phyloP scores from a whole-genome alignment of 1,140 invertebrate species.

The Temnothorax longispinosus region DNA sequence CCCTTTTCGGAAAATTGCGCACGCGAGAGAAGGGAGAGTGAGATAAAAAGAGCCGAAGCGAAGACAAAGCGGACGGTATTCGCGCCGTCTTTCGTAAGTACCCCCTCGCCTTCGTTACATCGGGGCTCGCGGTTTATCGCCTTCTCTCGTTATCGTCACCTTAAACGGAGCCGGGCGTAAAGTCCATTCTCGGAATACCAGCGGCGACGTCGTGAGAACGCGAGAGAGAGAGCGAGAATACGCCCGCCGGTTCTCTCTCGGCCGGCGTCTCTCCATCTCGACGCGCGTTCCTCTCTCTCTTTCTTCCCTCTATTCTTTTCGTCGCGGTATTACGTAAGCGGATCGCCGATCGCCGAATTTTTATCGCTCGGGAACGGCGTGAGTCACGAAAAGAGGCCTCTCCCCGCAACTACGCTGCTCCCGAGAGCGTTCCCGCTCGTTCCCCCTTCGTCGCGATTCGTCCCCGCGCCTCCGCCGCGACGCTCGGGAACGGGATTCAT shows the following conservation, averaged over 20 bases:
- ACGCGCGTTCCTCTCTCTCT: neutral
- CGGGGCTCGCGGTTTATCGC: constrained; percentile 9
- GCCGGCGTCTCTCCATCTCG: neutral
- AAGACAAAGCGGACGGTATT: constrained; percentile 3
- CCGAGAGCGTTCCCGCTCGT: neutral
- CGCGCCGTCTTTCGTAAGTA: constrained; percentile 18
- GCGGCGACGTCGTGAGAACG: neutral
- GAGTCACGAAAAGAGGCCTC: neutral
- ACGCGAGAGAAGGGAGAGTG: neutral
- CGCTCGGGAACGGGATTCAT: too few species aligned
- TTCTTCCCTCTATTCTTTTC: neutral
- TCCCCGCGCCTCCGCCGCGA: too few species aligned
- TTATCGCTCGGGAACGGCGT: neutral
- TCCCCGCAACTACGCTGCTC: neutral
- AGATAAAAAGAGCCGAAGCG: neutral
- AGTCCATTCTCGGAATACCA: neutral
- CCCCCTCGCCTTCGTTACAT: neutral
- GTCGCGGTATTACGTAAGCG: neutral
- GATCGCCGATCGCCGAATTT: neutral
- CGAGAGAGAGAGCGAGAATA: too few species aligned
- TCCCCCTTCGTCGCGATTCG: too few species aligned
- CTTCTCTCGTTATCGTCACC: constrained; percentile 21
- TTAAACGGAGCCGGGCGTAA: neutral
- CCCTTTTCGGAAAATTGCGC: neutral
- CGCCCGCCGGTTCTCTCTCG: too few species aligned